These are phyloP conservation scores for Sula dactylatra DNA, from an alignment of 2,113 vertebrate genomes.

Conservation along the genomic window DNA sequence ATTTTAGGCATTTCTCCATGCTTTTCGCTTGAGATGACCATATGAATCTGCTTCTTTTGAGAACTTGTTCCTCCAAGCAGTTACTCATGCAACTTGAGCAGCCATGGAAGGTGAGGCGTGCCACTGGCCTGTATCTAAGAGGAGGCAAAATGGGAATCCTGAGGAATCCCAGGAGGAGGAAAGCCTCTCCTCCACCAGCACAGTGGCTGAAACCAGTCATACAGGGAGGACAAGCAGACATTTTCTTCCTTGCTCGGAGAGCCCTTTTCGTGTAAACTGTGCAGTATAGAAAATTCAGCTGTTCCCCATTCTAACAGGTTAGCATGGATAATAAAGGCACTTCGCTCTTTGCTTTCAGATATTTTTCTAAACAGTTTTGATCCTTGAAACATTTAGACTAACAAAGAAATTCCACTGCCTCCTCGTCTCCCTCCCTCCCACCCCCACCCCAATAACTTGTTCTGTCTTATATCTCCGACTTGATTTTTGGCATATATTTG, in stretches of 20 bases:
- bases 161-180: background rate
- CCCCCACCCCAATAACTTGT: slow-evolving; percentile 23
- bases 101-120: background rate
- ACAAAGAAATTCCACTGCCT: slow-evolving; percentile 50
- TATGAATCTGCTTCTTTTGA: background rate
- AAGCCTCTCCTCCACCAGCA: background rate
- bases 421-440: background rate
- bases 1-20: background rate
- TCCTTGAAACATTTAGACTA: slow-evolving; percentile 15
- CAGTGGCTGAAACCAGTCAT: background rate
- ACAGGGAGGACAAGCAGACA: background rate
- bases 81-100: background rate
- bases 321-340: background rate
- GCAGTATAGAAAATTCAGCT: background rate
- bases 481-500: slow-evolving; percentile 71
- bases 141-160: background rate
- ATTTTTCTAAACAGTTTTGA: slow-evolving; percentile 44
- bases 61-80: background rate
- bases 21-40: background rate
- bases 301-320: background rate
- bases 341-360: slow-evolving; percentile 1
- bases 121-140: background rate
- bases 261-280: background rate
- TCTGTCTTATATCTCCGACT: slow-evolving; percentile 47
- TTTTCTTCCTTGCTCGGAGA: background rate